Conservation (phyloP, 64 coral and sea anemone genomes). For the Hydrozoanthus tunicans region DNA sequence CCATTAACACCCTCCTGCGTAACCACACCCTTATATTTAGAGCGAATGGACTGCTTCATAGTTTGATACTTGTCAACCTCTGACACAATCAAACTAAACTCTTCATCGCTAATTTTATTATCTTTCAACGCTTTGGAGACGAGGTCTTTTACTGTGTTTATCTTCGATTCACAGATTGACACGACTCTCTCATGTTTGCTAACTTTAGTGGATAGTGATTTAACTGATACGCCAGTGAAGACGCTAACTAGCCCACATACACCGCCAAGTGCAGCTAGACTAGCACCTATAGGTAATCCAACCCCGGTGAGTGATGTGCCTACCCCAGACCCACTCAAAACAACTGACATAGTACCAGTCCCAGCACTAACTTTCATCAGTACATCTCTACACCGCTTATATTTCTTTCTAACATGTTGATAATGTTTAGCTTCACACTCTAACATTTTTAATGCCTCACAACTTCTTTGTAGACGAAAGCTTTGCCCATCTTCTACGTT, state of each 20-base stretch:
- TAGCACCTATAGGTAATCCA: conserved; percentile 27
- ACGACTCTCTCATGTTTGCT: conserved; percentile 27
- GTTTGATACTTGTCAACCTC: conserved; percentile 63
- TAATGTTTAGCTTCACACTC: conserved; percentile 33
- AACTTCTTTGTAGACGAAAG: background rate
- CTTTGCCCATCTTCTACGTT: no score
- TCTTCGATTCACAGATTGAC: conserved; percentile 5
- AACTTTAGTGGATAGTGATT: conserved; percentile 9
- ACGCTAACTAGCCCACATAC: conserved; percentile 5
- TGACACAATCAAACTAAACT: conserved; percentile 60
- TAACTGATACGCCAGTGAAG: background rate
- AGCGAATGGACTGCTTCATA: conserved; percentile 49
- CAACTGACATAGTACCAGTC: conserved; percentile 47
- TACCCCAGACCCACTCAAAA: conserved; percentile 45
- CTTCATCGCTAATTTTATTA: conserved; percentile 61
- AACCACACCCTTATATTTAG: conserved; percentile 3
- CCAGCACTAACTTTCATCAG: background rate
- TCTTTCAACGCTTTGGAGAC: conserved; percentile 64
- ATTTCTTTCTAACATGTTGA: conserved; percentile 16
- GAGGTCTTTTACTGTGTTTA: conserved; percentile 52
- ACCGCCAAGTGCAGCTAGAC: conserved; percentile 13
- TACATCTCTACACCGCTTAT: conserved; percentile 4
- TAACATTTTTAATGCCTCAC: conserved; percentile 7
- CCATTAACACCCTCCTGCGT: no score
- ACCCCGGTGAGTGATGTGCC: conserved; percentile 27